These are phyloP conservation scores for Drosophila seguyi DNA, from an alignment of 1,140 invertebrate species.

Conservation along the genomic window DNA sequence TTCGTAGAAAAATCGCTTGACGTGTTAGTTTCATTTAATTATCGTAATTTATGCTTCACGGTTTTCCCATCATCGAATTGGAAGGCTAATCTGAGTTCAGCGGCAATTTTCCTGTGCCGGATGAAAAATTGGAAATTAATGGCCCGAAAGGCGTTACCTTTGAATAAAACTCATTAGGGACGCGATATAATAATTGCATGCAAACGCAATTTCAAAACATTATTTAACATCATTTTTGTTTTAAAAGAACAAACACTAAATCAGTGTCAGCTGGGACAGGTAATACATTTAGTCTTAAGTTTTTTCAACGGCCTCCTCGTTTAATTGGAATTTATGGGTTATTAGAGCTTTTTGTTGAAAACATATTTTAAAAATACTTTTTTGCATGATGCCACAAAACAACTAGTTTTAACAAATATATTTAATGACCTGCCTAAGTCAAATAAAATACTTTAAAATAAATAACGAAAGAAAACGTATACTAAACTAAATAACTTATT, in stretches of 20 bases:
- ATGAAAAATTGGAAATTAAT: constrained; percentile 37
- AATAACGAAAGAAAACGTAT: background rate
- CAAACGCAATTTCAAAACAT: constrained; percentile 1
- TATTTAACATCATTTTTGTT: constrained; percentile 10
- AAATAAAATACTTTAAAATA: background rate
- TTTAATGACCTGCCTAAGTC: background rate
- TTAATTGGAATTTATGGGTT: constrained; percentile 1
- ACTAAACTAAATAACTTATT: background rate
- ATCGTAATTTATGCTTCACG: constrained; percentile 38
- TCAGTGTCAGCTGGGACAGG: constrained; percentile 2
- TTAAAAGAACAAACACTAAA: background rate
- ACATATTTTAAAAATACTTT: background rate
- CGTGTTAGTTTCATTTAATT: constrained; percentile 33
- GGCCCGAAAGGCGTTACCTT: constrained; percentile 12
- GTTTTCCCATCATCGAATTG: constrained; percentile 11
- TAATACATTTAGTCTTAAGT: background rate
- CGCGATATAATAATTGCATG: constrained; percentile 10
- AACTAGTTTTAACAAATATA: too few species aligned
- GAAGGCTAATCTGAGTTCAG: constrained; percentile 13
- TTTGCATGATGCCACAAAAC: too few species aligned
- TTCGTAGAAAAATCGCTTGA: constrained; percentile 15
- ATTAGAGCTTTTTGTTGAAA: background rate
- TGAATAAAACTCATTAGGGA: constrained; percentile 24
- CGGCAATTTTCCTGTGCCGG: background rate
- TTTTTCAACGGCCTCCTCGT: background rate